phyloP scores from a whole-genome alignment of 2,113 vertebrate genomes.

The Okapia johnstoni region DNA sequence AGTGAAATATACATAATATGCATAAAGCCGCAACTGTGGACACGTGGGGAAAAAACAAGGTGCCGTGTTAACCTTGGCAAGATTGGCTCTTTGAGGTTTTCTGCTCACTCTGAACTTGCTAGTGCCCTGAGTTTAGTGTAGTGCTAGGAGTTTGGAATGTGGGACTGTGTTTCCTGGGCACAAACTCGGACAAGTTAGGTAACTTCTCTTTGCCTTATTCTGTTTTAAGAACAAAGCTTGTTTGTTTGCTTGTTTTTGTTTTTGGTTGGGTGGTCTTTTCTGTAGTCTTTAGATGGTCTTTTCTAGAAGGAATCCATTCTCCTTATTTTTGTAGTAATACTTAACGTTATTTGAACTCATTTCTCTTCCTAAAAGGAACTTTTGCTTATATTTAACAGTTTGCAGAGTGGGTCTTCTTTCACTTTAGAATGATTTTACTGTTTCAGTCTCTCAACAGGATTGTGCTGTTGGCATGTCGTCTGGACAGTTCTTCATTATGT shows the following conservation, averaged over 20 bases:
- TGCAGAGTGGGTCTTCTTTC: not conserved
- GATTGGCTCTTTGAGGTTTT: not conserved
- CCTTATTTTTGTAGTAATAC: not conserved
- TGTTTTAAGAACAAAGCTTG: not conserved
- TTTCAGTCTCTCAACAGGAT: not conserved
- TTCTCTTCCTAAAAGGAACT: constrained; percentile 17
- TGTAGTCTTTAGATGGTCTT: not conserved
- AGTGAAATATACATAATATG: not conserved
- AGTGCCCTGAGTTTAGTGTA: not conserved
- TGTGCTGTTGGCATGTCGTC: not conserved
- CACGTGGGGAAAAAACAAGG: not conserved
- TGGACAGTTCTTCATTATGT: not conserved
- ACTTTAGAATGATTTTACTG: not conserved
- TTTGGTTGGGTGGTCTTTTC: not conserved
- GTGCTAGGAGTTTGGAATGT: not conserved
- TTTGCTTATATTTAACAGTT: not conserved
- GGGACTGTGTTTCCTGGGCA: not conserved
- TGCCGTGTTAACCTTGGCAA: not conserved
- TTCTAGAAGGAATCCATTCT: not conserved
- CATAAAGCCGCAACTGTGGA: not conserved
- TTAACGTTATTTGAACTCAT: not conserved
- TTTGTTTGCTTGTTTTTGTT: not conserved
- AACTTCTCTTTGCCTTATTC: not conserved
- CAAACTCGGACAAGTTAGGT: not conserved
- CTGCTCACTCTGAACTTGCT: not conserved